Conservation (phyloP, 2,113 vertebrate genomes). For the Myotis brandtii region DNA sequence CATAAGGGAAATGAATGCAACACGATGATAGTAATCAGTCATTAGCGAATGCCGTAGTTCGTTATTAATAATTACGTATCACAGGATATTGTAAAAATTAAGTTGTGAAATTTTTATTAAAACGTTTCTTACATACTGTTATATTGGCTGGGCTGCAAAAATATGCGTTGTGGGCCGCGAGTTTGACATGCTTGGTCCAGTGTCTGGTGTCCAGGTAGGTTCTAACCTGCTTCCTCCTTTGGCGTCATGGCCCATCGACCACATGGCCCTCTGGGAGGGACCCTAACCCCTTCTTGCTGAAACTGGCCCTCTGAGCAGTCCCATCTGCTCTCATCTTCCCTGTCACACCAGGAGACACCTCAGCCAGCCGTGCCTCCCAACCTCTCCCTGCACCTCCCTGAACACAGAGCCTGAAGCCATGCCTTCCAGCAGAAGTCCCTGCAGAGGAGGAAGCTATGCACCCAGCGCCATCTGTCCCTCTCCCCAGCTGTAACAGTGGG, state of each 20-base stretch:
- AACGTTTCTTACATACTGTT: too few species aligned
- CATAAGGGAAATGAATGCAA: too few species aligned
- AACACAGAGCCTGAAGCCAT: neutral
- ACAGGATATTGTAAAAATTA: too few species aligned
- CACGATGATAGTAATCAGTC: too few species aligned
- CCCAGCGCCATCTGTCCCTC: neutral
- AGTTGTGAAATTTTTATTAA: too few species aligned
- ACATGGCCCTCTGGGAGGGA: neutral
- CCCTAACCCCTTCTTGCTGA: neutral
- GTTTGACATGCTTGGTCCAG: too few species aligned
- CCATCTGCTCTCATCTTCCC: neutral
- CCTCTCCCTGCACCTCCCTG: neutral
- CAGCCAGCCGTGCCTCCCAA: neutral
- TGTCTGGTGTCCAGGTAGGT: neutral
- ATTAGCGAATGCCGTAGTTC: too few species aligned
- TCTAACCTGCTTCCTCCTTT: neutral
- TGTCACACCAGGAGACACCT: neutral
- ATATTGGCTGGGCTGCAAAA: too few species aligned
- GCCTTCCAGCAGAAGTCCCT: neutral
- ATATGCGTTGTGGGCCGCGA: too few species aligned
- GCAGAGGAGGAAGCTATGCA: neutral
- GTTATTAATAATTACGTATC: too few species aligned
- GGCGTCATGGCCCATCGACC: neutral
- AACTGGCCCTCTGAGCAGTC: neutral
- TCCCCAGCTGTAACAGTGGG: fast-evolving